Evolutionary conservation across 2,888 invertebrate species (phyloP), one percentile per base, ranked within the genome.

Genomic region (Atherix ibis): DNA sequence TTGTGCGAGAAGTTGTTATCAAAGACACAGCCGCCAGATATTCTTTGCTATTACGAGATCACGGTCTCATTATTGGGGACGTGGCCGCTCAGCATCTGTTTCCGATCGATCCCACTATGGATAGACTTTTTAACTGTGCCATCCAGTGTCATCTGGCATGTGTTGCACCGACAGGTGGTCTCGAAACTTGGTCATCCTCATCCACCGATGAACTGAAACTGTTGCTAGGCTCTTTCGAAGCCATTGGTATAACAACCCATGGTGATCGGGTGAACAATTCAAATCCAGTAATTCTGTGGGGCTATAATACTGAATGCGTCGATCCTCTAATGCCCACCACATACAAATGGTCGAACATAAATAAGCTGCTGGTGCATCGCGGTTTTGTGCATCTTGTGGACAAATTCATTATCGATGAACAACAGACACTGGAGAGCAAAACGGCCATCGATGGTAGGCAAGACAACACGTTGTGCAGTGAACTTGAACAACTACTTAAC

Each of bases 71-170:
- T 29, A 58, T 64, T 3, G 68, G 71, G 42, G 59, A 57, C 2
- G 62, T 76, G 10, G 50, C 55, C 0, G 32, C 48, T 1, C 44
- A 53, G 1, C 52, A 61, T 18, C 50, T 81, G 13, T 65, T 62
- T 27, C 56, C 64, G 2, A 58, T 81, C 4, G 51, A 64, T 9
- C 46, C 58, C 1, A 53, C 64, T 6, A 76, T 77, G 40, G 48
- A 54, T 5, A 51, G 54, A 0, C 53, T 68, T 2, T 66, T 68
- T 0, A 68, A 71, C 38, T 70, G 71, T 1, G 71, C 73, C 0
- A 62, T 74, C 15, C 70, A 69, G 43, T 77, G 84, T 40, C 75
- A 76, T 49, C 52, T 88, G 32, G 70, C 69, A 2, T 76, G 77
- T 14, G 67, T 87, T 8, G 56, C 63, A 16, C 76, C 85, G 0